Percentiles rank a stretch among this genome's conserved stretches.
These are phyloP conservation scores for Hyaena hyaena DNA, from an alignment of 2,113 vertebrate species.

Conservation along the genomic window DNA sequence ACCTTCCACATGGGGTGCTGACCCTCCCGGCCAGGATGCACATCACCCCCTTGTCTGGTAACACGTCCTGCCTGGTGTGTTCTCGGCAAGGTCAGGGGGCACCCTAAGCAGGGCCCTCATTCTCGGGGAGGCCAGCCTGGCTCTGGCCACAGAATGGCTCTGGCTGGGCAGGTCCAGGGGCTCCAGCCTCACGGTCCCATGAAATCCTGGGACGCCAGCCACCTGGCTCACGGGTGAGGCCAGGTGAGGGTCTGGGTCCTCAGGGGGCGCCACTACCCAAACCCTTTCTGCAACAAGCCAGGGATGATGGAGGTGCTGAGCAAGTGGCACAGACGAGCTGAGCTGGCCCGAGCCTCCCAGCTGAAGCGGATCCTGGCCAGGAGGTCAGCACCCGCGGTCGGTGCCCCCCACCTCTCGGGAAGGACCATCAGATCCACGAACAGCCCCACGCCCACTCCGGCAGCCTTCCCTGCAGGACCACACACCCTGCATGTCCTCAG, in stretches of 20 bases:
- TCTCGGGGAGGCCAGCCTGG: neutral
- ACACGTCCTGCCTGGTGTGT: neutral
- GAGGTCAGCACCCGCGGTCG: neutral
- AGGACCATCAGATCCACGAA: neutral
- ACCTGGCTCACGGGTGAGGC: rapidly evolving
- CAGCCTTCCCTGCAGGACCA: neutral
- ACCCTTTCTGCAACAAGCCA: rapidly evolving
- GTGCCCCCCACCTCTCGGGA: neutral
- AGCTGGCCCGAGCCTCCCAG: rapidly evolving
- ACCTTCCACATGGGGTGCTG: rapidly evolving
- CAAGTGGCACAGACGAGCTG: rapidly evolving
- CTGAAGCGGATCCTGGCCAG: neutral
- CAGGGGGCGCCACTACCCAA: neutral
- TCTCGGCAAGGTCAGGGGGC: neutral
- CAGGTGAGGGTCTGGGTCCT: neutral
- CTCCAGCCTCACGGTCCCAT: neutral
- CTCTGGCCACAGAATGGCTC: neutral
- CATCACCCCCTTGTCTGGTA: neutral
- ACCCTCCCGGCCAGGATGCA: rapidly evolving
- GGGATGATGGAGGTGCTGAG: rapidly evolving
- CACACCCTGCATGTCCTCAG: rapidly evolving
- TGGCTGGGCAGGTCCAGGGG: neutral
- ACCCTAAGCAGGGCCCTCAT: neutral
- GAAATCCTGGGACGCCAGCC: neutral
- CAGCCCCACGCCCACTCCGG: rapidly evolving